Conservation (phyloP, 2,888 invertebrate genomes). For the Arge pagana region DNA sequence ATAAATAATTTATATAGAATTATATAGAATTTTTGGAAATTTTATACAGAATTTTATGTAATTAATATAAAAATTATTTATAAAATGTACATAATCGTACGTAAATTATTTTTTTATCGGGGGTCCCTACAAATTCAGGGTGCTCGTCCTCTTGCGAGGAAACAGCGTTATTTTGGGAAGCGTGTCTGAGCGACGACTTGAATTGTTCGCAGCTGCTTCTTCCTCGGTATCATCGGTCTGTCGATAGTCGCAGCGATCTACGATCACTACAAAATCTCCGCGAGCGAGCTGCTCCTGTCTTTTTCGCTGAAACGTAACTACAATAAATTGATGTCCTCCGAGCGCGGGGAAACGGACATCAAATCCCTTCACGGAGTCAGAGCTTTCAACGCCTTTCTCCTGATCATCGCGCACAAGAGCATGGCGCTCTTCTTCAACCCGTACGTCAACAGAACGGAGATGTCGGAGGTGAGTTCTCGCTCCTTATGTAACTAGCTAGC, state of each 20-base stretch:
- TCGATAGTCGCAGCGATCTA: conserved; percentile 52
- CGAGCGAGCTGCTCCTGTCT: conserved; percentile 60
- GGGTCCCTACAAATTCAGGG: too few species aligned
- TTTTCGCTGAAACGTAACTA: conserved; percentile 70
- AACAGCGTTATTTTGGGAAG: too few species aligned
- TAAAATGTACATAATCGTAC: too few species aligned
- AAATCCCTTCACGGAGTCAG: conserved; percentile 70
- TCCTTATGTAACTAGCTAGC: too few species aligned
- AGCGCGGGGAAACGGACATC: conserved; percentile 63
- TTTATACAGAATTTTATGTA: too few species aligned
- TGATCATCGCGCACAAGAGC: conserved; percentile 71
- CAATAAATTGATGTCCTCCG: conserved; percentile 61
- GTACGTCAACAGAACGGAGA: conserved; percentile 68
- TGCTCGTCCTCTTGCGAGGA: too few species aligned
- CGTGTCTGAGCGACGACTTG: too few species aligned
- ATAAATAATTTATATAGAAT: too few species aligned
- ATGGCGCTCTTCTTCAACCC: conserved; percentile 73
- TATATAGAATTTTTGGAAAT: too few species aligned
- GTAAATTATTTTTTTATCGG: too few species aligned
- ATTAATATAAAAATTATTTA: too few species aligned
- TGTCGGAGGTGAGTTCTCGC: conserved; percentile 67
- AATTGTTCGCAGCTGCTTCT: conserved; percentile 56
- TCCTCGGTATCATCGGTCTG: conserved; percentile 56
- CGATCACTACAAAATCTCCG: conserved; percentile 48
- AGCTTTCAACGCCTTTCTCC: conserved; percentile 67